Base-by-base conservation (phyloP, 2,797 vertebrate genomes). In the Rousettus madagascariensis region DNA sequence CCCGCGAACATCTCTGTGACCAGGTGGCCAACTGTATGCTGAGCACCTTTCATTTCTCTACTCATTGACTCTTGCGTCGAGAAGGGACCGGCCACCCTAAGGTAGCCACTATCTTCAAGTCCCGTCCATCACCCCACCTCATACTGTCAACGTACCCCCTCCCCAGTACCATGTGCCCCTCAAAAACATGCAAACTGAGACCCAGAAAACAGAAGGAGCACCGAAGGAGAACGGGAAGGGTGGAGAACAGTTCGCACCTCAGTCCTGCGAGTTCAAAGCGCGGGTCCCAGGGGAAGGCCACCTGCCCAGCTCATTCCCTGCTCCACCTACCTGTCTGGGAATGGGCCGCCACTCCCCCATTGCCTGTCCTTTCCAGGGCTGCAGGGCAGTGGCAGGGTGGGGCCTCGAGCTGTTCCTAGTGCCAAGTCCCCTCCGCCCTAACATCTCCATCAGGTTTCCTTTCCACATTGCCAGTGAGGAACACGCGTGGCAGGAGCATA, bases 241-340 rank as follows among this genome's bases (percentile, higher is more conserved):
- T 94, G 83, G 85, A 66, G 78, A 80, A n/a, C 41, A 72, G 94
- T 79, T 90, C 96, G 91, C 71, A 87, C 63, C 61, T 95, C 93
- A 46, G 51, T 96, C 84, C 86, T 96, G 95, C 74, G 90, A 97
- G 83, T 97, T 97, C 86, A 96, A 96, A 97, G 96, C 83, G 63
- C 66, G 24, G 24, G 93, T 94, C 94, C 63, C 33, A 82, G 92
- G 95, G 78, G 82, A 82, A 96, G 93, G 82, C 41, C 77, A 63
- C 90, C 74, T 68, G 72, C 82, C 86, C 43, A 84, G 96, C 97
- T 96, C 77, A 93, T 88, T 53, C 82, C 68, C 61, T 66, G 65
- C 63, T 94, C 97, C 96, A 97, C 96, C 95, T 97, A 97, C 96
- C 95, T 97, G 94, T 38, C 38, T 38, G 38, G 61, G 59, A 94